Percentiles rank a stretch among this genome's conserved stretches.
Conservation (phyloP, 92 coral and sea anemone genomes). For the Parazoanthus darwini region DNA sequence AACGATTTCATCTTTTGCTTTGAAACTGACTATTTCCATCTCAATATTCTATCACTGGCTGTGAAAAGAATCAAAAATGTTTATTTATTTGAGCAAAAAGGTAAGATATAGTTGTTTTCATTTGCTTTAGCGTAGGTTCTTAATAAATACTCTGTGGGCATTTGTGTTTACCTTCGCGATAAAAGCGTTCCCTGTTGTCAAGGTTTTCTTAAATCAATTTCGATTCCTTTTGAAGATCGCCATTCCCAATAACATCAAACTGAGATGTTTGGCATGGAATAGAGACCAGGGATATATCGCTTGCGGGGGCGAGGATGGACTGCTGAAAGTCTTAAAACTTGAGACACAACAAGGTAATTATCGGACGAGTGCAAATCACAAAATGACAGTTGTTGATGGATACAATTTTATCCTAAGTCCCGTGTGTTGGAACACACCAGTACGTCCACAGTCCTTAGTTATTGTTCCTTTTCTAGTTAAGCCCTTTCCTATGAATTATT, state of each 20-base stretch:
- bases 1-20: not conserved
- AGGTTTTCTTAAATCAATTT: constrained; percentile 6
- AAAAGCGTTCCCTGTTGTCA: constrained; percentile 33
- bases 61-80: constrained; percentile 50
- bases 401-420: too few relatives aligned
- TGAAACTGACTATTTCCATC: not conserved
- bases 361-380: too few relatives aligned
- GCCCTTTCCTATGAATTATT: not conserved
- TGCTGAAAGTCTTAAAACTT: constrained; percentile 86
- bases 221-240: constrained; percentile 72
- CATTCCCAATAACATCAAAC: constrained; percentile 91
- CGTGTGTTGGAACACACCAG: too few relatives aligned
- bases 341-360: constrained; percentile 88
- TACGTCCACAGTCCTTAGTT: not conserved
- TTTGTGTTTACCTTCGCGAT: constrained; percentile 41
- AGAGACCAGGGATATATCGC: constrained; percentile 94
- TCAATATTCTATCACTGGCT: not conserved
- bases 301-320: constrained; percentile 98
- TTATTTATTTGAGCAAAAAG: constrained; percentile 97
- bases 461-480: not conserved
- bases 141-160: not conserved
- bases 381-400: not conserved
- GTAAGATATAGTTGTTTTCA: constrained; percentile 43
- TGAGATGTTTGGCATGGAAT: constrained; percentile 94
- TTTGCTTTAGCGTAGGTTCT: not conserved